Evolutionary conservation across 2,888 invertebrate genomes (phyloP), one percentile per base, ranked within the genome.

Genomic region (Margaritifera margaritifera): DNA sequence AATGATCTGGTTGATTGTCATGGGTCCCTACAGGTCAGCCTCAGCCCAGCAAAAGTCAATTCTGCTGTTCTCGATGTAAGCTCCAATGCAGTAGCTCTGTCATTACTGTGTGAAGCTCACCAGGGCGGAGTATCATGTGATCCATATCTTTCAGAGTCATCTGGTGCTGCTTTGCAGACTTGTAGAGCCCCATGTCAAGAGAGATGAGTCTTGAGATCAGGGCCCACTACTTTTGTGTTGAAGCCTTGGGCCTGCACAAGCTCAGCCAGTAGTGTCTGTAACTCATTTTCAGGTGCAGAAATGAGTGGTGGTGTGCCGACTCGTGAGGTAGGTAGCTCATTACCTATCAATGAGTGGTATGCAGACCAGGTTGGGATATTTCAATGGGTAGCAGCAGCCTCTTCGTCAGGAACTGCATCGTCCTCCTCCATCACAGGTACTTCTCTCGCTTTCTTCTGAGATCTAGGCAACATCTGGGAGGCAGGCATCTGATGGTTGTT

Each of bases 341-440:
- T 52, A 27, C 27, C 20, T n/a, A 60, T 20, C 11, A 51, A 27
- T n/a, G 52, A 59, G n/a, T 66, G 42, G n/a, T 31, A 59, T 50
- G 66, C 66, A 51, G n/a, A 31, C 66, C 59, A 66, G n/a, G 66
- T 58, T 58, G 58, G n/a, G n/a, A n/a, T n/a, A n/a, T n/a, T n/a
- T n/a, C n/a, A n/a, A n/a, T n/a, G n/a, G n/a, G n/a, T n/a, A n/a
- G n/a, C n/a, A n/a, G n/a, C n/a, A n/a, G n/a, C n/a, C n/a, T n/a
- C n/a, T n/a, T n/a, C n/a, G n/a, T n/a, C n/a, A n/a, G n/a, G n/a
- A n/a, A n/a, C n/a, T n/a, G n/a, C n/a, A n/a, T n/a, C n/a, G n/a
- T n/a, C n/a, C n/a, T n/a, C n/a, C n/a, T n/a, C n/a, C n/a, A n/a
- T n/a, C n/a, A n/a, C n/a, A n/a, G n/a, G n/a, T n/a, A n/a, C n/a